Percentiles rank a stretch among this genome's conserved stretches.
Conservation (phyloP, 2,113 vertebrate species). For the Myiagra hebetior region DNA sequence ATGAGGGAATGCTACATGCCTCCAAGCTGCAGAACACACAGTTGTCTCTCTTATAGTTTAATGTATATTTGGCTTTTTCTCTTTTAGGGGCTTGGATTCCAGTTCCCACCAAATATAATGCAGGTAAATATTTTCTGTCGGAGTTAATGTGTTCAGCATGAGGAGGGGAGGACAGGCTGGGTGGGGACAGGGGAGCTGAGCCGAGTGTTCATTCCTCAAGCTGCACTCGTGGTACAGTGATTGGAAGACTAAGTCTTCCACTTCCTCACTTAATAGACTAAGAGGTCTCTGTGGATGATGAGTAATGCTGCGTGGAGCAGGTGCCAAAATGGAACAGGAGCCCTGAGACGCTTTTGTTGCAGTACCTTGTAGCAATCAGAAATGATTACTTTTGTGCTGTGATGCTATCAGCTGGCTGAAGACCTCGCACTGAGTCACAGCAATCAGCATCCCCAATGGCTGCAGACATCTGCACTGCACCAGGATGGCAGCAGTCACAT, state of each 20-base stretch:
- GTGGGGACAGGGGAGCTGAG: background rate
- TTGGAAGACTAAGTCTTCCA: background rate
- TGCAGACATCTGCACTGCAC: background rate
- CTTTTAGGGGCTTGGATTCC: background rate
- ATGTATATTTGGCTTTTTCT: background rate
- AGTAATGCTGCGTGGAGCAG: background rate
- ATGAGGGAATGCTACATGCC: background rate
- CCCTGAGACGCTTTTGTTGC: background rate
- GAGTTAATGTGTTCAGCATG: background rate
- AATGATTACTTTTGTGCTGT: background rate
- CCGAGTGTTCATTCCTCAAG: background rate
- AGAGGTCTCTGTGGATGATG: constrained; percentile 34
- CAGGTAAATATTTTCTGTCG: background rate
- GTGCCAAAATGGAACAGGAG: constrained; percentile 45
- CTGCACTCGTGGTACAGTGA: background rate
- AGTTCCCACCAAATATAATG: background rate
- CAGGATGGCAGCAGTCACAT: background rate
- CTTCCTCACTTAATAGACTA: background rate
- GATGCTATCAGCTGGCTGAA: constrained; percentile 26
- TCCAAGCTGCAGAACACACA: background rate
- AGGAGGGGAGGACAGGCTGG: background rate
- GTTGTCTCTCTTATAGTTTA: background rate
- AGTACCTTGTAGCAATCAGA: background rate
- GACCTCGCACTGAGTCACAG: background rate
- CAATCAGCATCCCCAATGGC: background rate